A percentile compares a stretch with the other conserved stretches of the same genome.
phyloP scores from a whole-genome alignment of 2,113 vertebrate species.

The Daboia siamensis region DNA sequence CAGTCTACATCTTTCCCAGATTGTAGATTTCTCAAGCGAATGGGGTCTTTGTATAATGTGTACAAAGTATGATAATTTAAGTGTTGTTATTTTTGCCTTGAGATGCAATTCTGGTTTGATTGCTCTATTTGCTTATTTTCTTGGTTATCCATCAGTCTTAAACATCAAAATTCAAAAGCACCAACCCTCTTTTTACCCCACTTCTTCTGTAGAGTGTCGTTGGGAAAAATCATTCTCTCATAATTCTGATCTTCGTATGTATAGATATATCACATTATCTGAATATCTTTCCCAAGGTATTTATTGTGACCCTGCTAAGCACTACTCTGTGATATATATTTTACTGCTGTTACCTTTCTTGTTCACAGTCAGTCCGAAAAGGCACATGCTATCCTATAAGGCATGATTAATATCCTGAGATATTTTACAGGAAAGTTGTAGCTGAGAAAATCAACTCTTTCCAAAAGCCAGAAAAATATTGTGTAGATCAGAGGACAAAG shows the following conservation, averaged over 20 bases:
- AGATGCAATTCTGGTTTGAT: background rate
- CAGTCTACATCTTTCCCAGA: background rate
- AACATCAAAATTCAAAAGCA: background rate
- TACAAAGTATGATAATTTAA: background rate
- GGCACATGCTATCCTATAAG: background rate
- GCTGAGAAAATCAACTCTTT: background rate
- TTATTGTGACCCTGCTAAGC: background rate
- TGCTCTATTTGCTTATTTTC: background rate
- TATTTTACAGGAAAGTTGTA: background rate
- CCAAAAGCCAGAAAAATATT: background rate
- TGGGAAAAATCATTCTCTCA: background rate
- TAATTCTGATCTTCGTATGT: background rate
- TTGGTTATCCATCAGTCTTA: background rate
- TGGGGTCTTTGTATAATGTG: background rate
- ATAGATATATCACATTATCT: background rate
- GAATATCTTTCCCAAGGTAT: background rate
- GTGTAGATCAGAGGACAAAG: background rate
- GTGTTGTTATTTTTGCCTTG: background rate
- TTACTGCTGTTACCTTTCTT: background rate
- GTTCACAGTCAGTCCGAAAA: background rate
- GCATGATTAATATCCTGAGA: background rate
- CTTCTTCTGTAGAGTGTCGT: background rate
- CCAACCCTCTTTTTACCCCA: background rate
- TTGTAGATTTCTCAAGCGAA: background rate
- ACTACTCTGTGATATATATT: background rate